Conservation (phyloP, 2,113 vertebrate species). For the Grantiella picta region DNA sequence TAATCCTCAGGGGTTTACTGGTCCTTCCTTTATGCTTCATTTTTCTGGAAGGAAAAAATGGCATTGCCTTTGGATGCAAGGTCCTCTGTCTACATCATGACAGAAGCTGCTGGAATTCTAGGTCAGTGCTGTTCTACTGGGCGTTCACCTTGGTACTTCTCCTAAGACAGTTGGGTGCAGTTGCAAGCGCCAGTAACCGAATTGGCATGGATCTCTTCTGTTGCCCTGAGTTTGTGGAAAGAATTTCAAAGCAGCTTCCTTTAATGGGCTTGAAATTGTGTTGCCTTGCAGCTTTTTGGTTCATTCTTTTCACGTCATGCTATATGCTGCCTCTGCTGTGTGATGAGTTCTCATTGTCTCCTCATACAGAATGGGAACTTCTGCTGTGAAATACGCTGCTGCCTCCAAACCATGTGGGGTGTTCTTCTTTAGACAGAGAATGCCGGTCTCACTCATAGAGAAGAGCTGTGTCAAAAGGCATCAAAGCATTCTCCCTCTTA, state of each 20-base stretch:
- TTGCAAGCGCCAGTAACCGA: neutral
- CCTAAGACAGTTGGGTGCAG: neutral
- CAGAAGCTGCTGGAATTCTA: neutral
- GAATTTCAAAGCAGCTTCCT: neutral
- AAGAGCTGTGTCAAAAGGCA: neutral
- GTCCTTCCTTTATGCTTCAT: neutral
- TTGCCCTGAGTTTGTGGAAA: neutral
- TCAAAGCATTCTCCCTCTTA: neutral
- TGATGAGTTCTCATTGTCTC: neutral
- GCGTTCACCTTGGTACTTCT: neutral
- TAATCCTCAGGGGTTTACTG: neutral
- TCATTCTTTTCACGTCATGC: neutral
- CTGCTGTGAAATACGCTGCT: rapidly evolving
- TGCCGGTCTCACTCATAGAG: neutral
- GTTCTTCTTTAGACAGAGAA: neutral
- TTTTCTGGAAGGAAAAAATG: neutral
- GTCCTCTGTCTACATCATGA: neutral
- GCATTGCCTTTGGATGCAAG: neutral
- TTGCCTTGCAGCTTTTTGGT: neutral
- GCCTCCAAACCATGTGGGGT: neutral
- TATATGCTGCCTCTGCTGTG: neutral
- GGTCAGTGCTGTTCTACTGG: neutral
- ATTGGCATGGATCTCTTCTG: neutral
- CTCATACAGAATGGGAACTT: neutral
- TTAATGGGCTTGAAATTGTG: neutral